Evolutionary conservation across 2,113 vertebrate species (phyloP), one percentile per base, ranked within the genome.

Genomic region (Reinhardtius hippoglossoides): DNA sequence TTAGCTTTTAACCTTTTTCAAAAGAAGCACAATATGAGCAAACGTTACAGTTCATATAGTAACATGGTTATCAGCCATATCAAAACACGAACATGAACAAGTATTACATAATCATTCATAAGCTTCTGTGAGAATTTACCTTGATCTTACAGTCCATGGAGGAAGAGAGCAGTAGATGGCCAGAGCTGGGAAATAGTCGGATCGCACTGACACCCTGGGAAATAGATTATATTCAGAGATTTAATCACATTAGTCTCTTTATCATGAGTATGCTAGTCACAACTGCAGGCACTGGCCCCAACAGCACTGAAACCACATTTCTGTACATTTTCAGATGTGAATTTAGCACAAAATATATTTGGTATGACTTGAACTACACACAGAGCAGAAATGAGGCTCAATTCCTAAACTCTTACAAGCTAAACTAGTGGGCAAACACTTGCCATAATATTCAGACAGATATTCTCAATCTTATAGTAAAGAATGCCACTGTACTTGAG

Each of bases 131-230:
- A 59, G 40, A 48, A 90, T 91, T 74, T 88, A 99, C 97, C 96
- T 99, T 99, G 87, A 99, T 98, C 91, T 99, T 99, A 91, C 97
- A 99, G 90, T 99, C 98, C 97, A 99, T 99, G 77, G 98, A 99
- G 84, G 89, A 95, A 76, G 98, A 98, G 50, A 99, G 94, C 77
- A 99, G 84, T 46, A 99, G 92, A 88, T 99, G 98, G 57, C 96
- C 98, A 61, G 98, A 99, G 0, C 83, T 88, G n/a, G 98, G 98
- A 86, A 97, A 99, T 66, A 99, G 89, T 26, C 98, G 94, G 77
- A 99, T 98, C 2, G 96, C 97, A 81, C 98, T 99, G 95, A 99
- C 98, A 16, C 98, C 97, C 97, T 98, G 63, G 0, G 76, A 76
- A 67, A 57, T 3, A 42, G 2, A 44, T 26, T 21, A 16, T 7